Base-by-base conservation (phyloP, 2,113 vertebrate genomes). In the Nothocercus nigrocapillus region DNA sequence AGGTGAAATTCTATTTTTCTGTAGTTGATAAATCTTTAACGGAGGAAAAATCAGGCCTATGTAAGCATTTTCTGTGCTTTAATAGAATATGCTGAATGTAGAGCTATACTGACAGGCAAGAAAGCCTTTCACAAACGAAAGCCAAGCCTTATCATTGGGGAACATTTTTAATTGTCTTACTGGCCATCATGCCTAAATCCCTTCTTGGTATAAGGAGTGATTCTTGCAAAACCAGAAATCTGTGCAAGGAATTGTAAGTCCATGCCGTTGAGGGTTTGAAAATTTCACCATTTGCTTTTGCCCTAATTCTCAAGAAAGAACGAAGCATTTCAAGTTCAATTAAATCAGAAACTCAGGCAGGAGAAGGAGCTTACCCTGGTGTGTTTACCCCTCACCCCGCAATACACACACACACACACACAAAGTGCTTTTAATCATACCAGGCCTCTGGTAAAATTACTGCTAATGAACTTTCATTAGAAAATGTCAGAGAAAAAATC, bases 401-500 rank as follows among this genome's bases (percentile, higher is more conserved):
- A 49, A 22, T 10, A 22, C 14, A 22, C 49, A 51, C 49, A 51
- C 51, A 53, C 51, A 53, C 49, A 51, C 49, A 51, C 25, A 47
- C 19, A 8, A 17, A 36, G 44, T 2, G 0, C 21, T 56, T 92
- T 66, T 74, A 70, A 51, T 74, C 64, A 67, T n/a, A 49, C 36
- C 40, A 75, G 80, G 61, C 84, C 73, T 67, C 17, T 49, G 45
- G 9, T 86, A 75, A 81, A 90, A 84, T 90, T 78, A 85, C 80
- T 73, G 47, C 72, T 78, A 47, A 81, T 68, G 28, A 95, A 47
- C 64, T 75, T 85, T 36, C 56, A 75, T 68, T 89, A 85, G 76
- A 81, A 95, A 91, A 93, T 25, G 77, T 85, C 56, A 93, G 54
- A 79, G 51, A 93, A 94, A 88, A 94, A 88, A 53, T 75, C 30